Conservation (phyloP, 2,888 invertebrate species). For the Dione juno region DNA sequence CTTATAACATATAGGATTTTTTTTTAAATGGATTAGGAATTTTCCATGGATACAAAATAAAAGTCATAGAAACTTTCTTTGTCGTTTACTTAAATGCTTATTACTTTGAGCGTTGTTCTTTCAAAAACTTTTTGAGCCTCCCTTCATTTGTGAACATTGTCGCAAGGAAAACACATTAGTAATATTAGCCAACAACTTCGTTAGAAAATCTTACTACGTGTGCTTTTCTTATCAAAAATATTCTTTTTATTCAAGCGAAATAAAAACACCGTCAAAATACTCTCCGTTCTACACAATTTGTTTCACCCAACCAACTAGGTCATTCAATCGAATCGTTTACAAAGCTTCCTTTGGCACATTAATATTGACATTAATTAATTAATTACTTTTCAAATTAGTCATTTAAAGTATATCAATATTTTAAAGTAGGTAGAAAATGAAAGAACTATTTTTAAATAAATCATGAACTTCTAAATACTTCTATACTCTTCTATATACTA, state of each 20-base stretch:
- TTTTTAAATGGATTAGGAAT: not conserved
- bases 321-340: not conserved
- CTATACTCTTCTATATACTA: too few relatives aligned
- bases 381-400: not conserved
- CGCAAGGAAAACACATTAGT: not conserved
- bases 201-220: too few relatives aligned
- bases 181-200: not conserved
- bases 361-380: not conserved
- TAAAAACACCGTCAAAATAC: too few relatives aligned
- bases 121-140: not conserved
- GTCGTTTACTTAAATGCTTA: not conserved
- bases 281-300: too few relatives aligned
- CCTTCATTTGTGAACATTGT: not conserved
- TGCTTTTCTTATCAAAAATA: too few relatives aligned
- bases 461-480: too few relatives aligned
- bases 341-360: conserved; percentile 5
- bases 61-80: not conserved
- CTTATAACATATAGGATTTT: too few relatives aligned
- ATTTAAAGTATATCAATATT: not conserved
- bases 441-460: too few relatives aligned
- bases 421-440: too few relatives aligned
- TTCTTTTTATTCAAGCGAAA: too few relatives aligned
- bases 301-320: not conserved
- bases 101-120: not conserved
- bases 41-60: too few relatives aligned